Base-by-base conservation (phyloP, 2,113 vertebrate species). In the Amazona vittata region DNA sequence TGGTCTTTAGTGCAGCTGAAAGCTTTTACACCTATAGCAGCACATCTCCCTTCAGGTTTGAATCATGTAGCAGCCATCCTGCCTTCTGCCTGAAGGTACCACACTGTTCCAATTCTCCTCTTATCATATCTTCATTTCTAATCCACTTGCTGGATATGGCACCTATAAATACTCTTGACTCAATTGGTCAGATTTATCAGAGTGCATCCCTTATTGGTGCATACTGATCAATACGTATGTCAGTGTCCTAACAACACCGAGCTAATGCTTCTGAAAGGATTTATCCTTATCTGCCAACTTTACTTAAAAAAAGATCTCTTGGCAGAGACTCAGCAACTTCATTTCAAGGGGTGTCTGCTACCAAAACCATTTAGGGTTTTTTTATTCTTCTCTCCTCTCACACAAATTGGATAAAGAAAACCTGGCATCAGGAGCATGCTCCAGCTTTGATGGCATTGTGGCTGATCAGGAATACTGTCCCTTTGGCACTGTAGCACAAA, bases 231-330 rank as follows among this genome's bases (percentile, higher is more conserved):
- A 92, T 90, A 80, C 52, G 63, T 77, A 31, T 10, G 8, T 10
- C 49, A 41, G 19, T 1, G 1, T 81, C 81, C 64, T 81, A 71
- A 74, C 19, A 60, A n/a, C 47, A 35, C 29, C 0, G 0, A 31
- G 49, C 41, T 86, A 95, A 89, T 92, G 80, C 18, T 78, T 83
- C 69, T 93, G 53, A 93, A 89, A 95, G 59, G 79, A 62, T 83
- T 92, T 86, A 52, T 47, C n/a, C 2, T 0, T 83, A 50, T 50
- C 62, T 92, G 85, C 79, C 92, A 83, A 24, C 39, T 83, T 87
- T 2, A 26, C 60, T 81, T 8, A 19, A 46, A 59, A 47, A 47
- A 43, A 41, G 24, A 28, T 5, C 35, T 65, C 49, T 63, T 69
- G 33, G 28, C 65, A 83, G 64, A 60, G 21, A 24, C 24, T 77